phyloP scores from a whole-genome alignment of 2,888 invertebrate genomes.

The Lumbricus terrestris region DNA sequence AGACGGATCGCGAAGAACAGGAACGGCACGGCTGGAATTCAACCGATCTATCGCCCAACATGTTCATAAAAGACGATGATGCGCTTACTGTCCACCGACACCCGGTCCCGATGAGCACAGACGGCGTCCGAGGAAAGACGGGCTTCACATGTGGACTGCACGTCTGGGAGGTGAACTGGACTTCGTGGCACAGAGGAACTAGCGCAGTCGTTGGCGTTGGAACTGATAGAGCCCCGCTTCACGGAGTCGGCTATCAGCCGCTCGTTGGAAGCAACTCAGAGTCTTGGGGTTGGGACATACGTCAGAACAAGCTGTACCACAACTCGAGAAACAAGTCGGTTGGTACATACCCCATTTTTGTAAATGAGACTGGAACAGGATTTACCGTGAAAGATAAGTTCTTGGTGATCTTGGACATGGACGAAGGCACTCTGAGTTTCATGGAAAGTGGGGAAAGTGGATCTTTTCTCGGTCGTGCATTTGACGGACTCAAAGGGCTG shows the following conservation, averaged over 20 bases:
- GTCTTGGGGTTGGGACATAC: slow-evolving; percentile 30
- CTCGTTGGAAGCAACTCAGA: slow-evolving; percentile 25
- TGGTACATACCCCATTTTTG: slow-evolving; percentile 19
- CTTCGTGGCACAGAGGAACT: slow-evolving; percentile 28
- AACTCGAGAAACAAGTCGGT: background rate
- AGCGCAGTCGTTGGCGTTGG: slow-evolving; percentile 29
- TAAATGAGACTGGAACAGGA: background rate
- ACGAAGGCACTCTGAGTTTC: slow-evolving; percentile 28
- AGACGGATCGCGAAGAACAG: slow-evolving; percentile 20
- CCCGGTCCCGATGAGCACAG: slow-evolving; percentile 27
- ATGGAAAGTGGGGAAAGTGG: slow-evolving; percentile 18
- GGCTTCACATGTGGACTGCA: slow-evolving; percentile 26
- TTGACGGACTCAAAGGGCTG: slow-evolving; percentile 22
- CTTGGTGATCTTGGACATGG: slow-evolving; percentile 28
- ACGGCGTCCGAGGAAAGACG: slow-evolving; percentile 28
- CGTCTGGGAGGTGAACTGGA: slow-evolving; percentile 28
- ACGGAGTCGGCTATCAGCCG: slow-evolving; percentile 23
- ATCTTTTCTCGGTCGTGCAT: slow-evolving; percentile 26
- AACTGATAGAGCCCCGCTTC: slow-evolving; percentile 21
- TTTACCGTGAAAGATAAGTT: slow-evolving; percentile 25
- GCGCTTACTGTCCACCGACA: slow-evolving; percentile 28
- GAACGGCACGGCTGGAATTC: slow-evolving; percentile 27
- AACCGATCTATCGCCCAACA: slow-evolving; percentile 24
- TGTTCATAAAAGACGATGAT: slow-evolving; percentile 32
- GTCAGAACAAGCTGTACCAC: slow-evolving; percentile 23